phyloP scores from a whole-genome alignment of 1,140 invertebrate genomes.

The Zaprionus africanus region DNA sequence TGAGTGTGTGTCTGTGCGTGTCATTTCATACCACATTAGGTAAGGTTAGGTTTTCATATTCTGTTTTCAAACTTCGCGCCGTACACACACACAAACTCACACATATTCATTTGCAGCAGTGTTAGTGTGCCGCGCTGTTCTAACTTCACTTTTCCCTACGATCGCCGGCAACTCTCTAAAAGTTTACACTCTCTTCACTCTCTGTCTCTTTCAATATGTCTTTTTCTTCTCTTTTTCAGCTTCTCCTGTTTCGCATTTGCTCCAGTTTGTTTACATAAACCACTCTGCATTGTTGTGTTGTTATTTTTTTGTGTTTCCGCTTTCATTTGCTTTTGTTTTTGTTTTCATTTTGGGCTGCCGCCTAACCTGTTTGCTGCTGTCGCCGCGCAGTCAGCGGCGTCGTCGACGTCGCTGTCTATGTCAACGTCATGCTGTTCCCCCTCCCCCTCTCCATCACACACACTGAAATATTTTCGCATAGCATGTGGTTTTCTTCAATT shows the following conservation, averaged over 20 bases:
- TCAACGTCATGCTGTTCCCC: constrained; percentile 24
- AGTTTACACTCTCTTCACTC: background rate
- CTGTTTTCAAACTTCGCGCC: constrained; percentile 63
- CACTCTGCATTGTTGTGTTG: constrained; percentile 40
- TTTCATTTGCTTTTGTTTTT: constrained; percentile 64
- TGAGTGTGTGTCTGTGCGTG: constrained; percentile 40
- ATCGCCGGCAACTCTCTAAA: constrained; percentile 25
- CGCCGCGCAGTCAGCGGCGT: constrained; percentile 3
- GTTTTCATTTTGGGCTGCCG: constrained; percentile 35
- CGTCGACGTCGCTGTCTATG: background rate
- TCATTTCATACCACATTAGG: constrained; percentile 75
- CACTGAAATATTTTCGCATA: constrained; percentile 64
- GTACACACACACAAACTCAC: constrained; percentile 6
- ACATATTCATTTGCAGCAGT: background rate
- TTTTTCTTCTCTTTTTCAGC: constrained; percentile 8
- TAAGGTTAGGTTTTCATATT: constrained; percentile 82
- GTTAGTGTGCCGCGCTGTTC: constrained; percentile 1
- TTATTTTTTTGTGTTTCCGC: constrained; percentile 66
- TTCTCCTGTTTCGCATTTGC: constrained; percentile 19
- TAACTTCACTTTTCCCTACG: constrained; percentile 36
- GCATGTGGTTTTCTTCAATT: constrained; percentile 79
- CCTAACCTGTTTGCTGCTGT: constrained; percentile 44
- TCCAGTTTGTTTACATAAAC: constrained; percentile 71
- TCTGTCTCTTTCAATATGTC: constrained; percentile 1
- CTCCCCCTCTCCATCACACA: constrained; percentile 30